phyloP scores from a whole-genome alignment of 2,113 vertebrate genomes.

The Oxyruncus cristatus region DNA sequence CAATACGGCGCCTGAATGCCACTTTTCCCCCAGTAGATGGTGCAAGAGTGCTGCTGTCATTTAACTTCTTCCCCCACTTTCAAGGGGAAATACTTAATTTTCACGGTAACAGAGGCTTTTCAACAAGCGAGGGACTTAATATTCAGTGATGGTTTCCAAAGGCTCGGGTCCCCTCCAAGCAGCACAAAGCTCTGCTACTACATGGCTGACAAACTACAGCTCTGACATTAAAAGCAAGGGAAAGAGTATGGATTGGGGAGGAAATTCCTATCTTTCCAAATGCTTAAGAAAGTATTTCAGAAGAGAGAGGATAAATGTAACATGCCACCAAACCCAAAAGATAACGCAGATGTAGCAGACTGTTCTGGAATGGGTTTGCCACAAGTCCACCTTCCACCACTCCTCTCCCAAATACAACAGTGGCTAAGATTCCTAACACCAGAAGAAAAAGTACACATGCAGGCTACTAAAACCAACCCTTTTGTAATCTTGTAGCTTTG shows the following conservation, averaged over 20 bases:
- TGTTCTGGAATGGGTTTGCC: not conserved
- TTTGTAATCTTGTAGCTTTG: not conserved
- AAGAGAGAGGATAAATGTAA: not conserved
- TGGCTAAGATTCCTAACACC: not conserved
- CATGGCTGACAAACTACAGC: not conserved
- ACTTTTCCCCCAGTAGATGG: slow-evolving; percentile 69
- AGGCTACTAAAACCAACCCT: not conserved
- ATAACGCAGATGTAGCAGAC: not conserved
- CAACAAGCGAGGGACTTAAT: not conserved
- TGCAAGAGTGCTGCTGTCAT: slow-evolving; percentile 6
- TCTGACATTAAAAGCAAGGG: not conserved
- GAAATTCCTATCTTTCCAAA: not conserved
- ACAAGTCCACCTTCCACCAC: not conserved
- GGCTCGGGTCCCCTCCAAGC: not conserved
- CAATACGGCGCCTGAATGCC: not conserved
- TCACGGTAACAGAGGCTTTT: not conserved
- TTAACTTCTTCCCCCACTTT: not conserved
- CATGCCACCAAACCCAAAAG: not conserved
- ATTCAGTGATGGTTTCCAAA: not conserved
- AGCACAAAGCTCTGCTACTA: not conserved
- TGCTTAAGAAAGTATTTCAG: not conserved
- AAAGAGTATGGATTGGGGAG: not conserved
- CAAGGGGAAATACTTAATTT: not conserved
- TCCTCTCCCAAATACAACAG: not conserved
- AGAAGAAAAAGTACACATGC: not conserved